Base-by-base conservation (phyloP, 2,113 vertebrate genomes). In the Cynoglossus semilaevis region DNA sequence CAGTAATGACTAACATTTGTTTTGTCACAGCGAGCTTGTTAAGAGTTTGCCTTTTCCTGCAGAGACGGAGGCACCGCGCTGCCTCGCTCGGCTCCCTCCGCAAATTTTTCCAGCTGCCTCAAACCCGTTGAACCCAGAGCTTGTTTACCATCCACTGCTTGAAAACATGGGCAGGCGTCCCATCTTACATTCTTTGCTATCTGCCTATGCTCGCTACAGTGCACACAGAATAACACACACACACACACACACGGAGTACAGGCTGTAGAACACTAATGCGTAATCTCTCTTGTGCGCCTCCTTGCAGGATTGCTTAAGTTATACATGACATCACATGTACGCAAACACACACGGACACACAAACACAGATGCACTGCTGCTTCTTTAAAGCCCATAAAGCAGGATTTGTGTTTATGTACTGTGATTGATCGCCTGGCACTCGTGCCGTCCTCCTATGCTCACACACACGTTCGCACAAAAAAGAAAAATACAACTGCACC, bases 21-120 rank as follows among this genome's bases (percentile, higher is more conserved):
- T 74, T 72, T 58, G 63, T 47, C 59, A 48, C 63, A 58, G 78
- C 57, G 53, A 70, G 64, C 62, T 67, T 70, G 66, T 72, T 80
- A 51, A 76, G 63, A 50, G 68, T 85, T 80, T 77, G 60, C 66
- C 38, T 83, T 63, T 52, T 72, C 76, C 71, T 72, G 52, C 71
- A 41, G 71, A 48, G 56, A 40, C 65, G 15, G 73, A 67, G 71
- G 52, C 38, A 8, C 68, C 70, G 55, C 41, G 18, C 72, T 43
- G 74, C 72, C 78, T 84, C 62, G 2, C 80, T 47, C 72, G 60
- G 67, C 77, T 83, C 77, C 77, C 76, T 74, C 85, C 73, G 40
- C 86, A 88, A 75, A 78, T 81, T 85, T 84, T 88, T 90, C 87
- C 88, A 88, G 87, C 87, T 90, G 88, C 86, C 78, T 76, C 83